Conservation (phyloP, 2,113 vertebrate genomes). For the Tragelaphus scriptus region DNA sequence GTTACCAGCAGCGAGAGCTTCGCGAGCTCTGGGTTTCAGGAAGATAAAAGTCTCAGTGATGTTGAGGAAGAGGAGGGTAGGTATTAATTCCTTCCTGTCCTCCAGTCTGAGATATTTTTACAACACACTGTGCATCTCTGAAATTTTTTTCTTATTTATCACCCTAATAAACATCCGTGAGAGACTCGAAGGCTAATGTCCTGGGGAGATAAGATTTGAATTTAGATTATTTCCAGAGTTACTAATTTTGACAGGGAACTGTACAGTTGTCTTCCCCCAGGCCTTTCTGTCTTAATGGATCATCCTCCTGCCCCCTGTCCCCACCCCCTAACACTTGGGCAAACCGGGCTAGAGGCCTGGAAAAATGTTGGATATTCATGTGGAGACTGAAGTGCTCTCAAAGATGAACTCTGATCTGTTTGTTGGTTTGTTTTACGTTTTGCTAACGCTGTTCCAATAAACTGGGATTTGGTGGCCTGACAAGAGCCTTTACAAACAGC, state of each 20-base stretch:
- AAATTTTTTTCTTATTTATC: conserved; percentile 83
- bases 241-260: conserved; percentile 80
- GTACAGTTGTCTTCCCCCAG: conserved; percentile 56
- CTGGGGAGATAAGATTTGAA: conserved; percentile 80
- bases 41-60: conserved; percentile 84
- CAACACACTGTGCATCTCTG: conserved; percentile 77
- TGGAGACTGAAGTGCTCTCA: conserved; percentile 29
- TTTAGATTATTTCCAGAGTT: conserved; percentile 82
- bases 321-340: background rate
- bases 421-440: conserved; percentile 63
- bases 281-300: background rate
- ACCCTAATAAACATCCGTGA: conserved; percentile 85
- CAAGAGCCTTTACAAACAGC: conserved; percentile 26
- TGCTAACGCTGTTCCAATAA: conserved; percentile 56
- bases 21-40: conserved; percentile 82
- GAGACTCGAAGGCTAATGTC: conserved; percentile 77
- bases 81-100: conserved; percentile 83
- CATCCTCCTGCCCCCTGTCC: rapidly evolving
- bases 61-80: conserved; percentile 84
- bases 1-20: conserved; percentile 81
- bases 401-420: conserved; percentile 33
- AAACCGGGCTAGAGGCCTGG: conserved; percentile 31
- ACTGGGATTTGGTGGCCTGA: conserved; percentile 44
- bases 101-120: conserved; percentile 79
- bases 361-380: conserved; percentile 11